Percentiles rank a stretch among this genome's conserved stretches.
Conservation (phyloP, 2,888 invertebrate species). For the Conus canariensis region DNA sequence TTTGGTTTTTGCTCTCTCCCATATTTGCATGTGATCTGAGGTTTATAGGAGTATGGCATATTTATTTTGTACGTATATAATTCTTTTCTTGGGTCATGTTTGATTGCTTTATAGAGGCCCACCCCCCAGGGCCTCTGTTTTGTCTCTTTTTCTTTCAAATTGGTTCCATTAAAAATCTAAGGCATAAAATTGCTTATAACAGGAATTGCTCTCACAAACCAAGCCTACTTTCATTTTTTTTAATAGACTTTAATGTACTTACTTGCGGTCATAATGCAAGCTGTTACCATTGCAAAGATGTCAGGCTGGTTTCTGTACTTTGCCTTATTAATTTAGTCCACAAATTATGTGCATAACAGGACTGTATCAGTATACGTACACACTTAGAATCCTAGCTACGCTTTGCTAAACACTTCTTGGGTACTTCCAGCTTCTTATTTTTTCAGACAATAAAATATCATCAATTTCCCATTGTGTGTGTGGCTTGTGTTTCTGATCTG, state of each 20-base stretch:
- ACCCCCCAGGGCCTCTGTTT: conserved; percentile 29
- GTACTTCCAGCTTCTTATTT: conserved; percentile 53
- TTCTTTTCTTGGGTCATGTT: conserved; percentile 24
- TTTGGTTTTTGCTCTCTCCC: background rate
- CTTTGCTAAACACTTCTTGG: conserved; percentile 50
- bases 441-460: conserved; percentile 50
- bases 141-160: conserved; percentile 1
- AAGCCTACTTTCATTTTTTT: conserved; percentile 30
- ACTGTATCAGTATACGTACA: conserved; percentile 48
- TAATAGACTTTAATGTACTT: conserved; percentile 41
- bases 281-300: conserved; percentile 43
- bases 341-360: conserved; percentile 39
- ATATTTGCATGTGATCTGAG: conserved; percentile 50
- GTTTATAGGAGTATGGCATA: conserved; percentile 50
- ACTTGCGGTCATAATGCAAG: conserved; percentile 45
- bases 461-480: conserved; percentile 47
- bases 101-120: conserved; percentile 20
- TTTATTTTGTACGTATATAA: conserved; percentile 48
- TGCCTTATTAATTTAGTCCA: conserved; percentile 41
- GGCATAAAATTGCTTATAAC: background rate
- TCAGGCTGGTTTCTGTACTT: conserved; percentile 44
- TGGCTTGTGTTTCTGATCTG: background rate
- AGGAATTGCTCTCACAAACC: conserved; percentile 16
- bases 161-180: background rate
- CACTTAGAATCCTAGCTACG: conserved; percentile 49